phyloP scores from a whole-genome alignment of 1,140 invertebrate genomes.

The Bombus superbus region DNA sequence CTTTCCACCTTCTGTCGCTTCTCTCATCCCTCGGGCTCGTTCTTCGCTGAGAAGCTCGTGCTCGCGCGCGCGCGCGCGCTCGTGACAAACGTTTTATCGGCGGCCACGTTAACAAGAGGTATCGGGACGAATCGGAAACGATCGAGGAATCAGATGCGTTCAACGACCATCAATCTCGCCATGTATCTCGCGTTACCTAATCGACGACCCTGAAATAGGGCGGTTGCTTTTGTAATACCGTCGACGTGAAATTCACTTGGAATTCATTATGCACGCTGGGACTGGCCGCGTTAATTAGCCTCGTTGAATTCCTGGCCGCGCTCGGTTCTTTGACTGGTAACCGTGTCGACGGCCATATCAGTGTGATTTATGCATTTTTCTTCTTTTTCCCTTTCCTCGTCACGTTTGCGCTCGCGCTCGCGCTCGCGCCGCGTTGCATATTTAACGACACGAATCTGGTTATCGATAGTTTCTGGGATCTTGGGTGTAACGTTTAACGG shows the following conservation, averaged over 20 bases:
- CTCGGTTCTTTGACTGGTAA: constrained; percentile 10
- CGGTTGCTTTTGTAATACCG: constrained; percentile 27
- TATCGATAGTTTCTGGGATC: background rate
- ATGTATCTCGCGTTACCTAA: constrained; percentile 33
- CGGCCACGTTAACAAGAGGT: background rate
- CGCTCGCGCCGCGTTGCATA: background rate
- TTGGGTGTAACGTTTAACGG: background rate
- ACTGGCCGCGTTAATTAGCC: constrained; percentile 17
- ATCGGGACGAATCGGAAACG: constrained; percentile 50
- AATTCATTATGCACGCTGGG: background rate
- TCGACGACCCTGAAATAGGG: constrained; percentile 12
- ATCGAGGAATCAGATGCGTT: background rate
- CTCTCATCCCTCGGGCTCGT: background rate
- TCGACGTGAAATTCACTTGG: constrained; percentile 28
- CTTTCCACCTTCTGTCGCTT: constrained; percentile 22
- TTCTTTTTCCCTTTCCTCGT: background rate
- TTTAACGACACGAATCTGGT: background rate
- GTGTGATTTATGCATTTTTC: constrained; percentile 1
- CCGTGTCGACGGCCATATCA: constrained; percentile 2
- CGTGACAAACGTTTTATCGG: constrained; percentile 23
- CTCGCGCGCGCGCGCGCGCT: too few species aligned
- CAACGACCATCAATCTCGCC: constrained; percentile 20
- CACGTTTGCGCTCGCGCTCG: background rate
- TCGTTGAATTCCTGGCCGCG: constrained; percentile 16
- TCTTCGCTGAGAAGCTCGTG: background rate